Conservation (phyloP, 1,140 invertebrate species). For the Agrilus planipennis region DNA sequence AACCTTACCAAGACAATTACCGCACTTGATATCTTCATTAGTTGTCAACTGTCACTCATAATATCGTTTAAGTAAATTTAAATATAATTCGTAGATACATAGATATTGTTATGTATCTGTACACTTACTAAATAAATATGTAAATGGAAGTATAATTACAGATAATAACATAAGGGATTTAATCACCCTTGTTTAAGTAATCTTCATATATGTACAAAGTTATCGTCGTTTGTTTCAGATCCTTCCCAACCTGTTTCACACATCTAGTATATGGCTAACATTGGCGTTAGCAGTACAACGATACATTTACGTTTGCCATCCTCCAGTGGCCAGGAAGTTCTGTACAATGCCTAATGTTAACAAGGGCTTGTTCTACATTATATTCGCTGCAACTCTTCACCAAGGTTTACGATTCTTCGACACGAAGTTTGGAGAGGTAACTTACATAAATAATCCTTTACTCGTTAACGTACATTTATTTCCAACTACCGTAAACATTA, state of each 20-base stretch:
- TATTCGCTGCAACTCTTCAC: slow-evolving; percentile 60
- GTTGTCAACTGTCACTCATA: too few relatives aligned
- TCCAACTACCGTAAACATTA: neutral
- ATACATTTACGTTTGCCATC: slow-evolving; percentile 87
- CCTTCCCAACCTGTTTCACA: slow-evolving; percentile 81
- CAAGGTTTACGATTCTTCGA: slow-evolving; percentile 73
- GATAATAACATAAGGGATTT: too few relatives aligned
- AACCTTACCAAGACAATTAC: too few relatives aligned
- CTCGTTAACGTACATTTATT: neutral
- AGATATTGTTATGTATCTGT: too few relatives aligned
- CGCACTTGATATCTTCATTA: too few relatives aligned
- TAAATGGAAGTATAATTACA: too few relatives aligned
- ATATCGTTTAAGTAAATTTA: too few relatives aligned
- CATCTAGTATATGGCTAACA: slow-evolving; percentile 84
- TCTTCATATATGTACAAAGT: too few relatives aligned
- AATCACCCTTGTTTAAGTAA: too few relatives aligned
- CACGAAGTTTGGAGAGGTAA: slow-evolving; percentile 36
- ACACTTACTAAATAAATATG: too few relatives aligned
- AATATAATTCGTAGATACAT: too few relatives aligned
- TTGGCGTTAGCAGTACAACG: slow-evolving; percentile 75
- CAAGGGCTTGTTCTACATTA: slow-evolving; percentile 63
- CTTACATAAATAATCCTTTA: slow-evolving; percentile 2
- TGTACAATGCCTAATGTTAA: slow-evolving; percentile 76
- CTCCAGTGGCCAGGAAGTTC: slow-evolving; percentile 69
- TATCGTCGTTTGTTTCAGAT: slow-evolving; percentile 43